Percentiles rank a stretch among this genome's conserved stretches.
phyloP scores from a whole-genome alignment of 2,888 invertebrate species.

The Perdita meconis region DNA sequence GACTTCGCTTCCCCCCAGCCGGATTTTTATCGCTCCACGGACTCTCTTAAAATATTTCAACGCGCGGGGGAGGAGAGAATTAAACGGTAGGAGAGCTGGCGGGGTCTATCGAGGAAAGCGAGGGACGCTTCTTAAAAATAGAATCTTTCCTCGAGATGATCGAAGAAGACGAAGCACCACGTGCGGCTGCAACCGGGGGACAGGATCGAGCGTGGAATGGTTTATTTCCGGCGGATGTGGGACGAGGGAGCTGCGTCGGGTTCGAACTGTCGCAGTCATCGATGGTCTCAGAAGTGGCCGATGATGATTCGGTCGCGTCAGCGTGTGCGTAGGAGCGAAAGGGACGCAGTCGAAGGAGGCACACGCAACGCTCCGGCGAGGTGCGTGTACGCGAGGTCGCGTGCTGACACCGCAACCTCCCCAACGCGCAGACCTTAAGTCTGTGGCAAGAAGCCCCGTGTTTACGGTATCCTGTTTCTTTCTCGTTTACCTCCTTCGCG shows the following conservation, averaged over 20 bases:
- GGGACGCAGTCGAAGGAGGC: constrained; percentile 17
- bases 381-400: constrained; percentile 58
- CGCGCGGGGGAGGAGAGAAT: constrained; percentile 9
- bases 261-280: constrained; percentile 26
- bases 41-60: constrained; percentile 3
- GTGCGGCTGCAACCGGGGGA: constrained; percentile 50
- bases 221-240: constrained; percentile 76
- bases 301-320: neutral
- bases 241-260: constrained; percentile 9
- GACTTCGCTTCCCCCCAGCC: neutral
- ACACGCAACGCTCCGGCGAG: constrained; percentile 30
- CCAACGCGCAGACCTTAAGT: constrained; percentile 75
- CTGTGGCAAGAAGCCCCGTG: constrained; percentile 82
- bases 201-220: constrained; percentile 56
- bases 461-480: constrained; percentile 81
- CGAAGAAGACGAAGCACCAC: constrained; percentile 57
- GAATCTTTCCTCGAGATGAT: constrained; percentile 52
- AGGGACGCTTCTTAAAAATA: constrained; percentile 42
- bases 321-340: constrained; percentile 4
- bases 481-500: constrained; percentile 71
- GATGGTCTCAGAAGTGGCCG: constrained; percentile 6
- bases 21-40: neutral
- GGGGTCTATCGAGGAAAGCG: constrained; percentile 27
- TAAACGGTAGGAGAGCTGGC: constrained; percentile 3
- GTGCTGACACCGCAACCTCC: constrained; percentile 72